Base-by-base conservation (phyloP, 2,797 vertebrate species). In the Sebastes trivittatus region DNA sequence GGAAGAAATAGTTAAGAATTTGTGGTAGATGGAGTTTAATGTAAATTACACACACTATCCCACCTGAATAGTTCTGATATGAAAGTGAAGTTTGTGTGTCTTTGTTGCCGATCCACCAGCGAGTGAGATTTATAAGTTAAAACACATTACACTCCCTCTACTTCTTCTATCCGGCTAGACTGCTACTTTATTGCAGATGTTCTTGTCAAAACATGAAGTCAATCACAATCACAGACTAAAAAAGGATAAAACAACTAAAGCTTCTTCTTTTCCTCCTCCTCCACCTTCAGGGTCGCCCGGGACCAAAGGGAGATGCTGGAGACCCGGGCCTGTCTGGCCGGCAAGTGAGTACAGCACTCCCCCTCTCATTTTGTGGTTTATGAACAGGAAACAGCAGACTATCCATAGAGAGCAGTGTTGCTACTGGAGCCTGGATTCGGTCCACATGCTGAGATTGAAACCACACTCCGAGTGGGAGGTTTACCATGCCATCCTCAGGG, bases 261-360 rank as follows among this genome's bases (percentile, higher is more conserved):
- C 59, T 34, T 67, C 54, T 61, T 73, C 80, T 87, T 72, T 67
- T 79, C 59, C 60, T 74, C 75, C 72, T 88, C 67, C 61, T 78
- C 38, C 4, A 72, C 80, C 52, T 88, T 69, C 60, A 99, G 98
- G 98, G 98, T 86, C 97, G 97, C n/a, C 96, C 94, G 52, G 98
- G 98, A 93, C 96, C 97, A 93, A 99, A 99, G 94, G 98, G 98
- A 88, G 98, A 99, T 89, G 30, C 94, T 73, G 98, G 98, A 92
- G 97, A 98, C 78, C 93, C 96, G 18, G 98, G 98, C 60, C 87
- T 97, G 81, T 76, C 96, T 85, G 98, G 98, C 38, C 89, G 95
- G 78, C 95, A 96, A 69, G 98, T 99, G 95, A 97, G 98, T 94
- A 72, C 42, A 29, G 2, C 10, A 66, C 66, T 9, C 75, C 80